Conservation (phyloP, 2,888 invertebrate species). For the Oligia fasciuncula region DNA sequence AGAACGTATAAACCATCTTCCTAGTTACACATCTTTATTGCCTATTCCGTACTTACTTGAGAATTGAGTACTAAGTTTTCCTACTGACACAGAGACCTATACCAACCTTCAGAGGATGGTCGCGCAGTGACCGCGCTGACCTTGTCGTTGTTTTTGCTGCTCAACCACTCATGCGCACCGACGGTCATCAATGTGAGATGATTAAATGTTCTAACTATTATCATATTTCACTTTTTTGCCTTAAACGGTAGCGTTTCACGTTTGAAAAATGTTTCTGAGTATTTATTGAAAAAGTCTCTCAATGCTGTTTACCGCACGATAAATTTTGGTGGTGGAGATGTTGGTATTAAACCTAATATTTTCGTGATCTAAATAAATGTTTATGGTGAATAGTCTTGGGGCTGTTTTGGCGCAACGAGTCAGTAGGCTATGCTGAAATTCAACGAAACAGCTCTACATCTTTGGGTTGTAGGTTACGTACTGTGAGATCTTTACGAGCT, state of each 20-base stretch:
- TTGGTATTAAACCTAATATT: background rate
- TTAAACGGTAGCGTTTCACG: background rate
- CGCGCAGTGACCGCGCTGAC: conserved; percentile 70
- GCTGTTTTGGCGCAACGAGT: background rate
- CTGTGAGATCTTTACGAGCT: background rate
- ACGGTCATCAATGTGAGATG: conserved; percentile 53
- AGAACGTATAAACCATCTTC: background rate
- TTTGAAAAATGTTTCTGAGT: background rate
- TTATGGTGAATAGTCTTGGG: background rate
- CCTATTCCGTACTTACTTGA: conserved; percentile 3
- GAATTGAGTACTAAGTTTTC: conserved; percentile 42
- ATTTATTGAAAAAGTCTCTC: background rate
- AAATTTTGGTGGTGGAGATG: background rate
- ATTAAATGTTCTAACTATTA: conserved; percentile 23
- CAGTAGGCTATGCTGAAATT: background rate
- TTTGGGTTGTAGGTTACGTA: background rate
- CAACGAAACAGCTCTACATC: background rate
- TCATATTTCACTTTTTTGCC: conserved; percentile 26
- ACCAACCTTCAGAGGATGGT: conserved; percentile 66
- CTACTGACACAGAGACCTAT: conserved; percentile 53
- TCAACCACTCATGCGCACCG: conserved; percentile 72
- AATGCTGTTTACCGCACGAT: background rate
- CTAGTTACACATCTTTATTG: conserved; percentile 20
- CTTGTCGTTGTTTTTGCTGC: conserved; percentile 77
- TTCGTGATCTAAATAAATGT: background rate